A percentile compares a stretch with the other conserved stretches of the same genome.
Evolutionary conservation across 2,888 invertebrate genomes (phyloP).

Genomic region (Minunthozetes semirufus): DNA sequence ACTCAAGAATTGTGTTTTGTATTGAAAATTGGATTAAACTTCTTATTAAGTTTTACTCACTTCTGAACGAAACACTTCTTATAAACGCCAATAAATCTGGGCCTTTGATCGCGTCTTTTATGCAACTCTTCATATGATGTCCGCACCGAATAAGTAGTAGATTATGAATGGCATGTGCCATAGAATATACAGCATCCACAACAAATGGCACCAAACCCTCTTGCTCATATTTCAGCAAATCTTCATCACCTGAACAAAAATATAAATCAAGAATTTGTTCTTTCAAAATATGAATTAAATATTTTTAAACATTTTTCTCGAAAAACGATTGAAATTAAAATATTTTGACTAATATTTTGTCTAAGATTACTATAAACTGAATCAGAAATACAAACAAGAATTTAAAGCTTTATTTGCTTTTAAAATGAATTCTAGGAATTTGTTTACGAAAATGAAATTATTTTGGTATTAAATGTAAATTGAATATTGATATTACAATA

Average conservation of each 20-base stretch:
- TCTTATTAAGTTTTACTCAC: constrained; percentile 46
- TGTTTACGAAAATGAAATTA: background rate
- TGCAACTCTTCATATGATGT: constrained; percentile 45
- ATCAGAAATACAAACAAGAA: too few species aligned
- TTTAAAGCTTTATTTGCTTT: too few species aligned
- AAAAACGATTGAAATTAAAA: background rate
- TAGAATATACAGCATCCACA: constrained; percentile 69
- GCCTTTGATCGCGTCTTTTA: constrained; percentile 53
- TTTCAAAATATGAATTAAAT: background rate
- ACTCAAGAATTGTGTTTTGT: background rate
- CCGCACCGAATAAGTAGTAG: constrained; percentile 58
- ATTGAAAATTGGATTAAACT: background rate
- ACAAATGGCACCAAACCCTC: constrained; percentile 63
- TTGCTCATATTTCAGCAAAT: constrained; percentile 52
- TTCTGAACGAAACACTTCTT: constrained; percentile 58
- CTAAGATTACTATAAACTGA: too few species aligned
- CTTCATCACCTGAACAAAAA: constrained; percentile 48
- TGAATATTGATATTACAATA: background rate
- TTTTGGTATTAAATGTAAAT: background rate
- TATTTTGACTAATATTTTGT: too few species aligned
- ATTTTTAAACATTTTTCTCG: background rate
- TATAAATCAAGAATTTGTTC: background rate
- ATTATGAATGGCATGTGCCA: constrained; percentile 63
- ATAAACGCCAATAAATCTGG: constrained; percentile 58
- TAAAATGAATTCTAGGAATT: background rate